Base-by-base conservation (phyloP, 2,888 invertebrate species). In the Atethmia centrago region DNA sequence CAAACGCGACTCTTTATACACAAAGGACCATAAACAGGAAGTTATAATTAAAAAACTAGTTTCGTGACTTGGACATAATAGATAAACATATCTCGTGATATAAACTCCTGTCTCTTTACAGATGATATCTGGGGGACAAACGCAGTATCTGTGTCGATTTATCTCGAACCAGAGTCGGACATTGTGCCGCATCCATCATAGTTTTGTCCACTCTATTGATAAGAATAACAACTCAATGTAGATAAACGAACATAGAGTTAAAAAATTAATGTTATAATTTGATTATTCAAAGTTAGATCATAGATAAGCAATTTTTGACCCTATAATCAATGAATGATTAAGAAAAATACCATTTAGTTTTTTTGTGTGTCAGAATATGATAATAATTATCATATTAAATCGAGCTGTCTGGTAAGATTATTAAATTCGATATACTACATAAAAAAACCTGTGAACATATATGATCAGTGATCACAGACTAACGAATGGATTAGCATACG, bases 201-300 rank as follows among this genome's bases (percentile, higher is more conserved):
- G 94, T 95, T 95, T 94, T 92, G 92, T 95, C 88, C 89, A 91
- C 88, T 93, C 88, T 81, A 88, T 90, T 93, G 94, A 95, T 95
- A 94, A 95, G 89, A 85, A 77, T 87, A 91, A 94, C 92, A 94
- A 88, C 89, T 89, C 83, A 84, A 77, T 85, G 84, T 55, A 88
- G 92, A 93, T 93, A 90, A 77, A 79, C 36, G 68, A 59, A 55
- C 65, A 67, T 28, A 59, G 47, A 68, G 36, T 67, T 72, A 66
- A 72, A 69, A 74, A 79, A 70, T 62, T 69, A 72, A 85, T 80
- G 74, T 78, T 82, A 72, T 72, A 74, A 76, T 80, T 84, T 63
- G 63, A 82, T 83, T 64, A 75, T 80, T 83, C 58, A 28, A 74
- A 84, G 68, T 77, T 66, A 55, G 82, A 84, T 80, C 53, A 67